phyloP scores from a whole-genome alignment of 2,888 invertebrate species.

The Trissoscelio sp. region DNA sequence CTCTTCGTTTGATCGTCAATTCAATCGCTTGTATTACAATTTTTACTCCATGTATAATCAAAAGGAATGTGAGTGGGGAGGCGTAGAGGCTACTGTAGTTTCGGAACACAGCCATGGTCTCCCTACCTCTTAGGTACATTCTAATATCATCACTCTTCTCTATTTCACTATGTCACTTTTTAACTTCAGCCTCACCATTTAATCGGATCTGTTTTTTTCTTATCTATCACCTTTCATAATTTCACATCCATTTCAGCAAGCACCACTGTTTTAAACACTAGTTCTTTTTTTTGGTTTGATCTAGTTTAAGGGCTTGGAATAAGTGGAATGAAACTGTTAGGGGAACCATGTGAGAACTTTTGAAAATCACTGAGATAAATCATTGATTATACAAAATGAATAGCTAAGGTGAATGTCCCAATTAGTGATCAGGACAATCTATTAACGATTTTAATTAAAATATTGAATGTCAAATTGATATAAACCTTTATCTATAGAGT shows the following conservation, averaged over 20 bases:
- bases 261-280: slow-evolving; percentile 13
- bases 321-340: neutral
- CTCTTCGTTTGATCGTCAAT: neutral
- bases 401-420: no score
- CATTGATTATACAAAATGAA: no score
- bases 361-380: neutral
- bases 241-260: slow-evolving; percentile 45
- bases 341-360: slow-evolving; percentile 31
- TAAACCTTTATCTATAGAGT: no score
- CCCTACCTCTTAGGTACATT: slow-evolving; percentile 87
- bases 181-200: slow-evolving; percentile 48
- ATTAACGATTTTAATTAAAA: no score
- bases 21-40: slow-evolving; percentile 2
- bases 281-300: neutral
- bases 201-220: slow-evolving; percentile 49
- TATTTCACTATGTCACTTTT: slow-evolving; percentile 63
- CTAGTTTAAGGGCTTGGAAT: neutral
- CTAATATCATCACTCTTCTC: slow-evolving; percentile 81
- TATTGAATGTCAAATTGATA: no score
- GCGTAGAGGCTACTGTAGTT: slow-evolving; percentile 84
- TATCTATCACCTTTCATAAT: slow-evolving; percentile 48
- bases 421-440: no score
- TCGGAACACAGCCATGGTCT: slow-evolving; percentile 87
- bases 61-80: slow-evolving; percentile 79
- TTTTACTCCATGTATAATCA: slow-evolving; percentile 63